Evolutionary conservation across 2,888 invertebrate species (phyloP).

Genomic region (Dinocampus coccinellae): DNA sequence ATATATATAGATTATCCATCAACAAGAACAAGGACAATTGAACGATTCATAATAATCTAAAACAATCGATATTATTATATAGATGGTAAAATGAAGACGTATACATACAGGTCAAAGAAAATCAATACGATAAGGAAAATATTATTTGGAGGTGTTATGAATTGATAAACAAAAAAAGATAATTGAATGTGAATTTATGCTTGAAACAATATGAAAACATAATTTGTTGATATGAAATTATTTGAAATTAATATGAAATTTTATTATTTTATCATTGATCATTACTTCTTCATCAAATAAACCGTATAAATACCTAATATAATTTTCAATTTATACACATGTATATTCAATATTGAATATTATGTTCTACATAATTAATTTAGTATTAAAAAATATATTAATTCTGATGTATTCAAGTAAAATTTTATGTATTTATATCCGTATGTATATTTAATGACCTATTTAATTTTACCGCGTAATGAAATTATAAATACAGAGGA

Average conservation of each 20-base stretch:
- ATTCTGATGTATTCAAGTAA: too few relatives aligned
- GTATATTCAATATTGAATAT: too few relatives aligned
- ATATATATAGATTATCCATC: too few relatives aligned
- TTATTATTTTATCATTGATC: too few relatives aligned
- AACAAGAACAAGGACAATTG: conserved; percentile 12
- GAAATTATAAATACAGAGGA: neutral
- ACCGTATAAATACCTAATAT: too few relatives aligned
- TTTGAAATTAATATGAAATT: too few relatives aligned
- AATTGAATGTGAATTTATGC: neutral
- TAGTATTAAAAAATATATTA: too few relatives aligned
- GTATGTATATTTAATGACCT: neutral
- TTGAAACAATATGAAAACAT: neutral
- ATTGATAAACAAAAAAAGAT: neutral
- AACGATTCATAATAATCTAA: neutral
- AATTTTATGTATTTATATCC: too few relatives aligned
- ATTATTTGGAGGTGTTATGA: neutral
- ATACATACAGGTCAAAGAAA: neutral
- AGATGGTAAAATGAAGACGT: too few relatives aligned
- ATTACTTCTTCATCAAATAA: too few relatives aligned
- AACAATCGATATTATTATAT: neutral
- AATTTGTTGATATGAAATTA: neutral
- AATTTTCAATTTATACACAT: too few relatives aligned
- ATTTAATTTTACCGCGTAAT: neutral
- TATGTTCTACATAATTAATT: too few relatives aligned
- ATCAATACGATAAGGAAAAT: neutral